Evolutionary conservation across 2,888 invertebrate genomes (phyloP), one percentile per base, ranked within the genome.

Genomic region (Spialia ferax): DNA sequence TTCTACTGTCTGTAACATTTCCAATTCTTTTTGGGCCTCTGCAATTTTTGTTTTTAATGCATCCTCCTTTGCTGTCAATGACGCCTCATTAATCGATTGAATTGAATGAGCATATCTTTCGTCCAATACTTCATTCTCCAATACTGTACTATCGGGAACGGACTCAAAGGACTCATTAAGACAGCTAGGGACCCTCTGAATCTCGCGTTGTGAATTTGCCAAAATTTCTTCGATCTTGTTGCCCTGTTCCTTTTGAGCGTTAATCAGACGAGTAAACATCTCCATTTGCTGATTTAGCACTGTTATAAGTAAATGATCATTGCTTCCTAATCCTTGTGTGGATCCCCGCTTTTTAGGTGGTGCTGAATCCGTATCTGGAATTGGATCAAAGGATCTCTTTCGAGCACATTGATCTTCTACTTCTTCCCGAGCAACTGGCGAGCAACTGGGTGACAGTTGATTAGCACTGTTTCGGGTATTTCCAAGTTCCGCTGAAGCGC

Each of bases 121-220:
- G 15, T 45, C 45, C 20, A 45, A 11, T 8, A 45, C 18, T 20
- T 45, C 45, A 15, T 45, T 20, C 4, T 11, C 45, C 18, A 45
- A 45, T 8, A 45, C 20, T 8, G 42, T 42, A 42, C 42, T 42
- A 15, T 48, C 18, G 3, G 48, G 48, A 48, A 48, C 10, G 0
- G 48, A 48, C 48, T 48, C 48, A 48, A 48, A 48, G 2, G 48
- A 48, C 20, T 48, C 20, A 20, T 45, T 45, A 10, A 45, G 8
- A 18, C 45, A 45, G 45, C 45, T 18, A 8, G 45, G 45, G 10
- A 2, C 10, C 18, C 18, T 18, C 1, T 15, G 18, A 18, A 45
- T 18, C 10, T 45, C 45, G 10, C 45, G 45, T 10, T 45, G 45
- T 18, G 45, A 18, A 10, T 45, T 45, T 0, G 18, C 8, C 18